Base-by-base conservation (phyloP, 2,113 vertebrate genomes). In the Microcebus jonahi region DNA sequence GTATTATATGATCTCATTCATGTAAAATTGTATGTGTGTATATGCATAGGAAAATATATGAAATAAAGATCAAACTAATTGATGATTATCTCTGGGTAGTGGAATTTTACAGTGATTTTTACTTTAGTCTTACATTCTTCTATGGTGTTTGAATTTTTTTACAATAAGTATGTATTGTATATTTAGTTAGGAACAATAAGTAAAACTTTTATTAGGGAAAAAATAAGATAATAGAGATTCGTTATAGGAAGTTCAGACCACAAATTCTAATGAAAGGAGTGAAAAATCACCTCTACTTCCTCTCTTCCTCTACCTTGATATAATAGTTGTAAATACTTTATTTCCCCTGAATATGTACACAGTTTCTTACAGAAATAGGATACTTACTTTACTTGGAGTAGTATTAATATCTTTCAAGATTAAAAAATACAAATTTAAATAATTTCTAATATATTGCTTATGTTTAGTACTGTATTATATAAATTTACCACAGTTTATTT, bases 51-150 rank as follows among this genome's bases (percentile, higher is more conserved):
- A 94, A 95, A 95, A 81, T 70, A 7, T 90, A 29, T 94, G 29
- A 82, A 67, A 71, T 93, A 25, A 88, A 85, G 42, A 68, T 91
- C 57, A 89, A 90, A 87, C 36, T 80, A 73, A 63, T 90, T 82
- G 36, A 45, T 53, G 12, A 2, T 91, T 93, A 83, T 94, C 57
- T 94, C 34, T 90, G 68, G 42, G 13, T 82, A 96, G 65, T 94
- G 23, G 25, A 67, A 77, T 68, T 93, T 95, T 94, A 67, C 95
- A 68, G 42, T 88, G 21, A 84, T 70, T 93, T 96, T 90, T 88
- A 90, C 23, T 76, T 82, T 34, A 55, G 85, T 91, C 25, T 73
- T 73, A 50, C 48, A 27, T 70, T 61, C 55, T 7, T 93, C 11
- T 55, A 6, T 90, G 9, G 71, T 80, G 12, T 92, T 95, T 95